These are phyloP conservation scores for Siphonodentalium dalli DNA, from an alignment of 2,888 invertebrate genomes.

Conservation along the genomic window DNA sequence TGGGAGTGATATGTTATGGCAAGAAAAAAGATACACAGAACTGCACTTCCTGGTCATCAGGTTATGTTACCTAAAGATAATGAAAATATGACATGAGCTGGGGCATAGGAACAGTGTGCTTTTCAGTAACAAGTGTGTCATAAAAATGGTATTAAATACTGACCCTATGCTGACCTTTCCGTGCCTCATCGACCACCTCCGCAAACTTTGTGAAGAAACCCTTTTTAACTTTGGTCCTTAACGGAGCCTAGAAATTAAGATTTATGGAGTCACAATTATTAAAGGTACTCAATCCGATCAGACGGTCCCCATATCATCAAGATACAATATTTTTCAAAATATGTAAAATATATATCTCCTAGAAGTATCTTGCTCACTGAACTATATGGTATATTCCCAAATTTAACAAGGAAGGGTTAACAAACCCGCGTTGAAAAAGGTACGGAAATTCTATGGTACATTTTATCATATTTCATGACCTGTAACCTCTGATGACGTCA, in stretches of 20 bases:
- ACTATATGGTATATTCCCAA: background rate
- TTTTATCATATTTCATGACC: too few relatives aligned
- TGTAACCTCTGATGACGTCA: too few relatives aligned
- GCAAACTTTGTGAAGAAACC: conserved; percentile 60
- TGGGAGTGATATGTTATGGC: too few relatives aligned
- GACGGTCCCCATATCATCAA: too few relatives aligned
- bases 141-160: background rate
- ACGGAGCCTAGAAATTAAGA: conserved; percentile 49
- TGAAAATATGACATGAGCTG: too few relatives aligned
- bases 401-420: background rate
- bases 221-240: conserved; percentile 59
- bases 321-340: background rate
- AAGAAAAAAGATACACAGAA: too few relatives aligned
- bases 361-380: background rate
- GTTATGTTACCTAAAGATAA: too few relatives aligned
- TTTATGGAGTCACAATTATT: background rate
- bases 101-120: too few relatives aligned
- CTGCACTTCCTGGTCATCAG: too few relatives aligned
- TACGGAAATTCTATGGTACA: too few relatives aligned
- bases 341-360: background rate
- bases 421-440: too few relatives aligned
- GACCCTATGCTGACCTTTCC: conserved; percentile 57
- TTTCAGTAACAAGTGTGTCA: background rate
- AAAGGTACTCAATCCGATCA: too few relatives aligned
- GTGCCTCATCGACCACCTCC: conserved; percentile 57